Conservation (phyloP, 2,113 vertebrate genomes). For the Pomatorhinus ruficollis region DNA sequence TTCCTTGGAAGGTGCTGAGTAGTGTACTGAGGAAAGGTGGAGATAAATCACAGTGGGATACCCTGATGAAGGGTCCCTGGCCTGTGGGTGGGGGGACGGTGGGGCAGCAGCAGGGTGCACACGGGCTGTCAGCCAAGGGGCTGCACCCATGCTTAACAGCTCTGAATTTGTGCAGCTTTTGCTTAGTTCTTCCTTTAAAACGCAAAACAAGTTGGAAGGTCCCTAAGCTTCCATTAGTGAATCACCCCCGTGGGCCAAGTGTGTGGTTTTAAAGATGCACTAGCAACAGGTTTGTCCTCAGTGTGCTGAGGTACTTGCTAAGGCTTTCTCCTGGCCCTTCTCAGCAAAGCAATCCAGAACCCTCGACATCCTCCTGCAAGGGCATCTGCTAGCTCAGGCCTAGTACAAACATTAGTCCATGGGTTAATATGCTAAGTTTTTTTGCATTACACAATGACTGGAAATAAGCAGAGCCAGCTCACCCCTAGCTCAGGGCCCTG, state of each 20-base stretch:
- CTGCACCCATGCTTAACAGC: not conserved
- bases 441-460: not conserved
- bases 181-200: not conserved
- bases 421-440: not conserved
- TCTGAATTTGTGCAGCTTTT: not conserved
- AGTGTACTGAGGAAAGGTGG: rapidly evolving
- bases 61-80: rapidly evolving
- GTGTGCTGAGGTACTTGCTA: not conserved
- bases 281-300: not conserved
- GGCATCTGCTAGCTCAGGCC: not conserved
- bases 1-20: not conserved
- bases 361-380: not conserved
- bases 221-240: not conserved
- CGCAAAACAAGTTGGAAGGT: not conserved
- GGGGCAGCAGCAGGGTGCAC: not conserved
- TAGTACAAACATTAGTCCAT: not conserved
- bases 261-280: rapidly evolving
- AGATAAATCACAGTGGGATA: not conserved
- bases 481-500: not conserved
- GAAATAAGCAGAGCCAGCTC: not conserved
- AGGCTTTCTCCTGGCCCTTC: not conserved
- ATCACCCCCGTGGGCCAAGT: not conserved
- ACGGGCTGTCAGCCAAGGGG: not conserved
- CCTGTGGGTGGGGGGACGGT: rapidly evolving
- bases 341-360: not conserved